Evolutionary conservation across 2,113 vertebrate genomes (phyloP).

Genomic region (Myxocyprinus asiaticus): DNA sequence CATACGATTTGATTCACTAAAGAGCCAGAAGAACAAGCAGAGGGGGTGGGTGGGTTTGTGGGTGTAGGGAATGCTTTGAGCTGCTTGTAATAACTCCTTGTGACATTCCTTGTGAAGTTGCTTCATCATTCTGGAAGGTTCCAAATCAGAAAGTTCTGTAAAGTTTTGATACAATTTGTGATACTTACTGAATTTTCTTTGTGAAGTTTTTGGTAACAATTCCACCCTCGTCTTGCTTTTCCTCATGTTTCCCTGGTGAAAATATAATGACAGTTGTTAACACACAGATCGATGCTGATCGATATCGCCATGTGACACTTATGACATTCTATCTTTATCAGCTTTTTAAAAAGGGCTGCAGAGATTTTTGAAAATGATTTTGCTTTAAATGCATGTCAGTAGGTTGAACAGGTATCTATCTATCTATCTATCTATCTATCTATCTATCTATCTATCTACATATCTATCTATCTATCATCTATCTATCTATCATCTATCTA

Average conservation of each 20-base stretch:
- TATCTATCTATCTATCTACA: too few species aligned
- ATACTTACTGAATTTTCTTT: constrained; percentile 97
- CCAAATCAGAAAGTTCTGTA: neutral
- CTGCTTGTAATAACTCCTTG: constrained; percentile 24
- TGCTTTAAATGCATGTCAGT: too few species aligned
- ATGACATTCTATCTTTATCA: too few species aligned
- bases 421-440: too few species aligned
- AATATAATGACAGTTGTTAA: constrained; percentile 1
- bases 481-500: too few species aligned
- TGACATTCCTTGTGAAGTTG: constrained; percentile 9
- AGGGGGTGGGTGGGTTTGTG: neutral
- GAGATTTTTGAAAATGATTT: too few species aligned
- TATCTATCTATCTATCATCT: too few species aligned
- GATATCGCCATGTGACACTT: too few species aligned
- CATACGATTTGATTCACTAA: constrained; percentile 55
- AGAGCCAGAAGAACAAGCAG: neutral
- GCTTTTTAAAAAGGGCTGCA: too few species aligned
- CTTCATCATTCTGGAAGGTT: constrained; percentile 17
- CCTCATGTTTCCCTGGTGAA: constrained; percentile 89
- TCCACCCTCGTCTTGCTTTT: constrained; percentile 94
- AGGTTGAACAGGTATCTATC: too few species aligned
- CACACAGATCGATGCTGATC: neutral
- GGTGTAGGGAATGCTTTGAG: neutral
- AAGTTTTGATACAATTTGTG: neutral
- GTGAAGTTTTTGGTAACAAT: constrained; percentile 99